Base-by-base conservation (phyloP, 2,888 invertebrate genomes). In the Erebia palarica region DNA sequence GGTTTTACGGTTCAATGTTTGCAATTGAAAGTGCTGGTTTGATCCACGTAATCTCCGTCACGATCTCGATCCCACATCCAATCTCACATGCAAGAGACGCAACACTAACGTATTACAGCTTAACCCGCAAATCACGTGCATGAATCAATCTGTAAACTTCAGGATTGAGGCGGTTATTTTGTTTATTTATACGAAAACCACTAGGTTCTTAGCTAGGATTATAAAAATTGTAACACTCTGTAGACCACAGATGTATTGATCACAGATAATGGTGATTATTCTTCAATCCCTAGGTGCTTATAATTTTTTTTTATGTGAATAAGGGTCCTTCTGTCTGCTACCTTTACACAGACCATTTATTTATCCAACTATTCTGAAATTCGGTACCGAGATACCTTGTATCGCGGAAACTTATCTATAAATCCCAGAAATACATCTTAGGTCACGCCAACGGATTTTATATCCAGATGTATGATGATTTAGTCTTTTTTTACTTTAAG, bases 71-170 rank as follows among this genome's bases (percentile, higher is more conserved):
- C 68, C 68, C 59, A 57, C 69, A 71, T 70, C 66, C 73, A 71
- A 73, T 73, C 71, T 71, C 69, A 73, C 65, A 60, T 68, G 65
- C 71, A 68, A 64, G 70, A 72, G 75, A 70, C 73, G 73, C 71
- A 67, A 70, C 75, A 74, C 73, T 71, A 73, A 74, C 75, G 68
- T 72, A 72, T 73, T 75, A 70, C 70, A 66, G 69, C 68, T 66
- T 60, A 57, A 68, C 73, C 73, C 68, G 64, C 64, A 70, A 73
- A 72, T 69, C 73, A 75, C 71, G 70, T 72, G 71, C 80, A 80
- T 81, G 78, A 79, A 79, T 81, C 80, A 80, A 74, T 71, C 65
- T 61, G 69, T 64, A 68, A 75, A 72, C 77, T 70, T 77, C 76
- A 73, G 75, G 75, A 77, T 61, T 1, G 16, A 63, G 47, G 21